Evolutionary conservation across 2,113 vertebrate genomes (phyloP).

Genomic region (Istiophorus platypterus): DNA sequence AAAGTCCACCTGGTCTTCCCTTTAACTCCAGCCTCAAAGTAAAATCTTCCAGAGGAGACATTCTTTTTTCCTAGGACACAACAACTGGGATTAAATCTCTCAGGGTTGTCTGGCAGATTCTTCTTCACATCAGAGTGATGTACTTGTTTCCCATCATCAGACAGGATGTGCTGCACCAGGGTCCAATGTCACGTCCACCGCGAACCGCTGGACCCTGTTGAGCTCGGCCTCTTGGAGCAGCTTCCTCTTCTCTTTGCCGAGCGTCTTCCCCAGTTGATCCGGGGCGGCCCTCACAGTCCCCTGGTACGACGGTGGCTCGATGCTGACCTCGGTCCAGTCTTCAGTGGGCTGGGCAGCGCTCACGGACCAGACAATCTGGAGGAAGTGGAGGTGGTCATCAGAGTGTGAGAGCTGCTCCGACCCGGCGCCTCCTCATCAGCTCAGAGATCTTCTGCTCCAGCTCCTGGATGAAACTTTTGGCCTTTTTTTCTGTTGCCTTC

Average conservation of each 20-base stretch:
- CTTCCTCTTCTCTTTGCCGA: background rate
- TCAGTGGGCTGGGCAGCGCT: background rate
- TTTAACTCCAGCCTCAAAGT: conserved; percentile 31
- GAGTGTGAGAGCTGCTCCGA: conserved; percentile 23
- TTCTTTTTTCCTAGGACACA: conserved; percentile 15
- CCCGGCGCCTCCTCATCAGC: conserved; percentile 3
- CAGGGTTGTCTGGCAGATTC: background rate
- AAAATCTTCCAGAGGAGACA: conserved; percentile 28
- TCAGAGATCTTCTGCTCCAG: conserved; percentile 21
- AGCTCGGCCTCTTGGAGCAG: background rate
- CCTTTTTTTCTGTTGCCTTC: background rate
- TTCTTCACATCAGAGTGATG: background rate
- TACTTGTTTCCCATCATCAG: background rate
- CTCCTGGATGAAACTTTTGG: background rate
- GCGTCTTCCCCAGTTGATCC: conserved; percentile 3
- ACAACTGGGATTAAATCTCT: conserved; percentile 7
- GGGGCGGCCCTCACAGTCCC: background rate
- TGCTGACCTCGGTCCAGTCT: conserved; percentile 9
- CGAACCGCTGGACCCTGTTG: background rate
- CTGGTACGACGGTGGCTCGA: background rate
- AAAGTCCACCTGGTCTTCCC: conserved; percentile 12
- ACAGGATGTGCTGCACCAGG: conserved; percentile 4
- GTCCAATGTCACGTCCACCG: conserved; percentile 12
- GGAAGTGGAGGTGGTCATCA: conserved; percentile 15
- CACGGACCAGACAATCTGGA: background rate